phyloP scores from a whole-genome alignment of 2,113 vertebrate genomes.

The Geococcyx californianus region DNA sequence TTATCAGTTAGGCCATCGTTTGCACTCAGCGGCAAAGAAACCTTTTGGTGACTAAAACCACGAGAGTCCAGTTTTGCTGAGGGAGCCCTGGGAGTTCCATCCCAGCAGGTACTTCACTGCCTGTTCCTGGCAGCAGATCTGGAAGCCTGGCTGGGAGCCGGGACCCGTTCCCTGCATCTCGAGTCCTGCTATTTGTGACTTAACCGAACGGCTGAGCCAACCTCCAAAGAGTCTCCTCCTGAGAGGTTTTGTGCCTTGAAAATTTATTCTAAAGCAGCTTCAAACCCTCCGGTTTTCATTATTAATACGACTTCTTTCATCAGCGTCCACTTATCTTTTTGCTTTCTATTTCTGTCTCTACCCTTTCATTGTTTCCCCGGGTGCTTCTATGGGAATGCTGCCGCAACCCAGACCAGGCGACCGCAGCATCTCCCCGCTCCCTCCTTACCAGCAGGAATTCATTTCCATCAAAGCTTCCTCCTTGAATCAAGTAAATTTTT shows the following conservation, averaged over 20 bases:
- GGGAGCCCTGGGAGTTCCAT: neutral
- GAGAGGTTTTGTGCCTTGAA: neutral
- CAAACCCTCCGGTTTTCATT: slow-evolving; percentile 18
- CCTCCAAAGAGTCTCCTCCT: neutral
- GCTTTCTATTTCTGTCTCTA: slow-evolving; percentile 16
- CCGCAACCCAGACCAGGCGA: neutral
- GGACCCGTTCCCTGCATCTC: neutral
- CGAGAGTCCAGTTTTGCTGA: neutral
- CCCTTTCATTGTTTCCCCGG: neutral
- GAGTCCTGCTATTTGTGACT: neutral
- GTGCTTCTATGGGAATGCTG: neutral
- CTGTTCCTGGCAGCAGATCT: neutral
- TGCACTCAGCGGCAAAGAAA: slow-evolving; percentile 44
- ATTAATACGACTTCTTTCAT: slow-evolving; percentile 34
- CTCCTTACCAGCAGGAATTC: neutral
- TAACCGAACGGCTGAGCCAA: neutral
- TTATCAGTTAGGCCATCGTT: slow-evolving; percentile 15
- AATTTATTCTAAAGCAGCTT: slow-evolving; percentile 22
- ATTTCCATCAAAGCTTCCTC: slow-evolving; percentile 30
- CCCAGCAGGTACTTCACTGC: neutral
- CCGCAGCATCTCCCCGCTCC: neutral
- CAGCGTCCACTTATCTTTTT: slow-evolving; percentile 10
- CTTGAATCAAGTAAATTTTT: neutral
- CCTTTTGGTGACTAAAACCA: neutral
- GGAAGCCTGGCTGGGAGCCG: neutral